phyloP scores from a whole-genome alignment of 2,888 invertebrate species.

The Timandra comae region DNA sequence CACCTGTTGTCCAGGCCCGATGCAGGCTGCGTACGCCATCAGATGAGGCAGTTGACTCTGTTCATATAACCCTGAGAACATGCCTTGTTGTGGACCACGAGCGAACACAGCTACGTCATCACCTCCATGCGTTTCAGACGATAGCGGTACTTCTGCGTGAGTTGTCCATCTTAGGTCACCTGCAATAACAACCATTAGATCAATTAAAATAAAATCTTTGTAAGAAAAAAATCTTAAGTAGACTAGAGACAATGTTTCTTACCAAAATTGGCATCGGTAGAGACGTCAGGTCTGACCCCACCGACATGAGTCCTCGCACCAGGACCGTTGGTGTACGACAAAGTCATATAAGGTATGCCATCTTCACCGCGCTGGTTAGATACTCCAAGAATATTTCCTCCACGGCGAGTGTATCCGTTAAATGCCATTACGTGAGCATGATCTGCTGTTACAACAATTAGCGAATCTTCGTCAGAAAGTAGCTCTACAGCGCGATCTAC shows the following conservation, averaged over 20 bases:
- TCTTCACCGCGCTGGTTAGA: conserved; percentile 52
- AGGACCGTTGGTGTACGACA: conserved; percentile 72
- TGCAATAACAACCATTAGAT: conserved; percentile 17
- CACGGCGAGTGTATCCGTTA: conserved; percentile 80
- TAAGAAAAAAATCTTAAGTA: too few species aligned
- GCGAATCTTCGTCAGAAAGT: conserved; percentile 72
- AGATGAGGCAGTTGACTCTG: conserved; percentile 87
- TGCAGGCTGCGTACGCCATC: conserved; percentile 82
- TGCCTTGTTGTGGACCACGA: conserved; percentile 82
- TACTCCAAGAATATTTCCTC: conserved; percentile 40
- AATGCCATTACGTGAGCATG: conserved; percentile 83
- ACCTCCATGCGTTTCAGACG: conserved; percentile 83
- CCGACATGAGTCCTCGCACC: conserved; percentile 76
- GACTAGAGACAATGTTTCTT: too few species aligned
- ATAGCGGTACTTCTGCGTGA: conserved; percentile 72
- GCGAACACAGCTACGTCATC: conserved; percentile 88
- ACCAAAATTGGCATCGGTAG: conserved; percentile 44
- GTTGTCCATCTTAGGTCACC: conserved; percentile 31
- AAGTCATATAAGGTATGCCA: conserved; percentile 68
- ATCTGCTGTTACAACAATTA: conserved; percentile 85
- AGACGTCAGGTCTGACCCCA: conserved; percentile 67
- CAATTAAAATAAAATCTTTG: too few species aligned
- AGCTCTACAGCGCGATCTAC: conserved; percentile 56
- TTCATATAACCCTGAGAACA: conserved; percentile 86
- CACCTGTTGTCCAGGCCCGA: conserved; percentile 74